These are phyloP conservation scores for Atherinomorus stipes DNA, from an alignment of 2,113 vertebrate genomes.

Conservation along the genomic window DNA sequence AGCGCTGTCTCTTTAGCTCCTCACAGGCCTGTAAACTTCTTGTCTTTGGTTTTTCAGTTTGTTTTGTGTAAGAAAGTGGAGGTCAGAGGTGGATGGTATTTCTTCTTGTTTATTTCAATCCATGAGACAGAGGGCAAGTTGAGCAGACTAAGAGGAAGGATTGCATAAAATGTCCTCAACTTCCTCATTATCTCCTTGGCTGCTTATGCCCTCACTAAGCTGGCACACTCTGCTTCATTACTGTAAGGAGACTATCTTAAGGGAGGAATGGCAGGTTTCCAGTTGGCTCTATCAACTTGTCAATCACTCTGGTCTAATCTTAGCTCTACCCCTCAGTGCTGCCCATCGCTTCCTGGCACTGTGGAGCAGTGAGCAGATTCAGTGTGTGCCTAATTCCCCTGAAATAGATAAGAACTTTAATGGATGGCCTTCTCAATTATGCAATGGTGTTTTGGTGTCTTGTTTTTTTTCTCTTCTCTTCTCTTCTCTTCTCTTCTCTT, in stretches of 20 bases:
- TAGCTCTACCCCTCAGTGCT: slow-evolving; percentile 75
- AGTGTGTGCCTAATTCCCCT: slow-evolving; percentile 61
- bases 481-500: slow-evolving; percentile 1
- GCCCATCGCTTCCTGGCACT: slow-evolving; percentile 78
- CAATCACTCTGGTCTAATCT: slow-evolving; percentile 78
- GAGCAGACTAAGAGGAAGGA: slow-evolving; percentile 44
- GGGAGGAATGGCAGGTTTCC: slow-evolving; percentile 76
- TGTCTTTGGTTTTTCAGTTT: slow-evolving; percentile 10
- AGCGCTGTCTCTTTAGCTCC: slow-evolving; percentile 58
- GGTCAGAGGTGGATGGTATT: slow-evolving; percentile 52
- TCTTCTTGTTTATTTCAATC: slow-evolving; percentile 35
- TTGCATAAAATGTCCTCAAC: slow-evolving; percentile 68
- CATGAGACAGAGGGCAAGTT: slow-evolving; percentile 10
- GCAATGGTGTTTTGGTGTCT: slow-evolving; percentile 62
- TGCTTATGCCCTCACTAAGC: slow-evolving; percentile 58
- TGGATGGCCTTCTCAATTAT: slow-evolving; percentile 75
- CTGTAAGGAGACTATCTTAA: slow-evolving; percentile 77
- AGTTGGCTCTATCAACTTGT: slow-evolving; percentile 77
- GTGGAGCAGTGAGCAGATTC: slow-evolving; percentile 61
- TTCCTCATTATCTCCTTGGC: slow-evolving; percentile 72
- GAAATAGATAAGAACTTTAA: slow-evolving; percentile 76
- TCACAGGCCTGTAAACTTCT: slow-evolving; percentile 22
- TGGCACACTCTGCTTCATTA: slow-evolving; percentile 69
- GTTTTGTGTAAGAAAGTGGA: not conserved
- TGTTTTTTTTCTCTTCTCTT: slow-evolving; percentile 27